Conservation (phyloP, 2,113 vertebrate genomes). For the Pteruthius melanotis region DNA sequence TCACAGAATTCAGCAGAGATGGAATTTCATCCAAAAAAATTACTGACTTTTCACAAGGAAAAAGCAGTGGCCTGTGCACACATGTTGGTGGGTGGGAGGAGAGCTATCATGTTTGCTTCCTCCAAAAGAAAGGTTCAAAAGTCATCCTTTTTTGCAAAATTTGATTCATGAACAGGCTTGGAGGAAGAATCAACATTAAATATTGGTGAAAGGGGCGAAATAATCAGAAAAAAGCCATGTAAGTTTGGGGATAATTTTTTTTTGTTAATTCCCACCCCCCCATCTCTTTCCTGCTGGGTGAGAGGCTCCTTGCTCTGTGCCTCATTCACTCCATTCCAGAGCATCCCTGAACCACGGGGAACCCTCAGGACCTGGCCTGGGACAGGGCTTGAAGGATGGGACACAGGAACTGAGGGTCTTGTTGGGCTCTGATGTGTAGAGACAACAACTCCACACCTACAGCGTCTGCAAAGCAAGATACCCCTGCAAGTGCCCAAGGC, state of each 20-base stretch:
- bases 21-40: not conserved
- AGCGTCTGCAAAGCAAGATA: not conserved
- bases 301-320: not conserved
- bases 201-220: not conserved
- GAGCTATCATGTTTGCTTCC: not conserved
- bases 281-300: not conserved
- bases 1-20: not conserved
- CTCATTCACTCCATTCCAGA: fast-evolving
- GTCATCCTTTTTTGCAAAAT: not conserved
- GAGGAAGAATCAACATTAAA: not conserved
- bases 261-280: not conserved
- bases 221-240: not conserved
- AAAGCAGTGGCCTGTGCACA: not conserved
- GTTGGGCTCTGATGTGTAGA: not conserved
- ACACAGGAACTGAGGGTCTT: not conserved
- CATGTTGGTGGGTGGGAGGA: not conserved
- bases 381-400: not conserved
- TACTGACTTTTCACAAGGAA: not conserved
- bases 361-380: not conserved
- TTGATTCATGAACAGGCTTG: not conserved
- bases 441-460: not conserved
- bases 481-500: not conserved
- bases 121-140: not conserved
- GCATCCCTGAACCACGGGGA: fast-evolving
- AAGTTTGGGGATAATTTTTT: not conserved